Percentiles rank a stretch among this genome's conserved stretches.
Conservation (phyloP, 2,797 vertebrate species). For the Hipposideros larvatus region DNA sequence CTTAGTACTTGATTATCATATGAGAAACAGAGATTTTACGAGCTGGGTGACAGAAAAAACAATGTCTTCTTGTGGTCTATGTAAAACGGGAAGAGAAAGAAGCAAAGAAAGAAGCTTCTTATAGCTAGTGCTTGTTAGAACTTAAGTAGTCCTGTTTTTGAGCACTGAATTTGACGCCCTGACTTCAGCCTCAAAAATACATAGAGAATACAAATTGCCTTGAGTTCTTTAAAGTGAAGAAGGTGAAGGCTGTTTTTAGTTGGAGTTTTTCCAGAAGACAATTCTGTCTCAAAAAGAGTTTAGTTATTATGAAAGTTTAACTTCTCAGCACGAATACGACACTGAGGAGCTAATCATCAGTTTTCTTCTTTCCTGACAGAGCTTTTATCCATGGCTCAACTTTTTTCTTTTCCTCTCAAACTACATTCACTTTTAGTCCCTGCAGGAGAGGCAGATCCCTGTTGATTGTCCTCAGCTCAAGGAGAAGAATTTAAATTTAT, state of each 20-base stretch:
- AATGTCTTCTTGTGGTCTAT: not conserved
- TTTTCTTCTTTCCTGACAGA: conserved; percentile 39
- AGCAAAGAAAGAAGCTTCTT: not conserved
- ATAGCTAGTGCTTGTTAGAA: not conserved
- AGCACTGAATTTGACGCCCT: conserved; percentile 56
- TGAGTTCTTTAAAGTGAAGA: conserved; percentile 57
- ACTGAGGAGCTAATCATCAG: conserved; percentile 63
- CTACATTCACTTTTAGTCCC: conserved; percentile 36
- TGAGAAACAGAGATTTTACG: not conserved
- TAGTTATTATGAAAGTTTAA: conserved; percentile 70
- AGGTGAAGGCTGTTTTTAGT: conserved; percentile 58
- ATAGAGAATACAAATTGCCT: conserved; percentile 61
- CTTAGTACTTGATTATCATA: not conserved
- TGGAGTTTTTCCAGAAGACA: conserved; percentile 65
- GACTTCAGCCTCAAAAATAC: conserved; percentile 52
- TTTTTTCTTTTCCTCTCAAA: conserved; percentile 28
- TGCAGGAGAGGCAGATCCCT: conserved; percentile 44
- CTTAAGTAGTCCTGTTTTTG: conserved; percentile 48
- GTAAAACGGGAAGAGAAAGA: not conserved
- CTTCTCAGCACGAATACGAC: conserved; percentile 55
- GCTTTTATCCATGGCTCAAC: conserved; percentile 53
- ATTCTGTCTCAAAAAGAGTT: conserved; percentile 56
- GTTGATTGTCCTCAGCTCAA: not conserved
- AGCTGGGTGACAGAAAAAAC: not conserved
- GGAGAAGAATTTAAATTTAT: conserved; percentile 66